Evolutionary conservation across 2,113 vertebrate genomes (phyloP).

Genomic region (Hippocampus abdominalis): DNA sequence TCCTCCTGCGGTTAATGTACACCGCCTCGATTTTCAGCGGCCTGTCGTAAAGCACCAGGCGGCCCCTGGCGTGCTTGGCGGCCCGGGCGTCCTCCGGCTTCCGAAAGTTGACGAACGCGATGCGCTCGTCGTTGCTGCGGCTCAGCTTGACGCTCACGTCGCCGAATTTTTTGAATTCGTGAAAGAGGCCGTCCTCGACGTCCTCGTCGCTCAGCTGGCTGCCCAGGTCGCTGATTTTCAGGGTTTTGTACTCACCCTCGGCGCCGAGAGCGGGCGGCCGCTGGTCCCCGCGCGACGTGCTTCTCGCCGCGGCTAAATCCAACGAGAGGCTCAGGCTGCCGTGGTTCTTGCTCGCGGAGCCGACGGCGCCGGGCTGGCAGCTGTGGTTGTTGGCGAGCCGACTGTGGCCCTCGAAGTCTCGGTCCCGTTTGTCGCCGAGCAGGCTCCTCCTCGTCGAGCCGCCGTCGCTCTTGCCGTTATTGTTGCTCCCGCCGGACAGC

Average conservation of each 20-base stretch:
- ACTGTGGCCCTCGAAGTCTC: constrained; percentile 81
- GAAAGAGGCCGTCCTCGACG: constrained; percentile 94
- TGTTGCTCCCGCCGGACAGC: constrained; percentile 74
- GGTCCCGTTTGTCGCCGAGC: constrained; percentile 79
- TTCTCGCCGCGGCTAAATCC: constrained; percentile 62
- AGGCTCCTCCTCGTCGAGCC: constrained; percentile 78
- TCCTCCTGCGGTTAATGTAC: constrained; percentile 81
- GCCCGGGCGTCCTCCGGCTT: constrained; percentile 90
- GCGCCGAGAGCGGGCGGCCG: constrained; percentile 57
- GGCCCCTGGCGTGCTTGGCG: constrained; percentile 88
- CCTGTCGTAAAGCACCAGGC: constrained; percentile 89
- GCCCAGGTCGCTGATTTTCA: constrained; percentile 94
- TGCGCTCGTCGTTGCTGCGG: constrained; percentile 87
- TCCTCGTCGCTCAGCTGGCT: constrained; percentile 92
- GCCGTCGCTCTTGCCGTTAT: constrained; percentile 78
- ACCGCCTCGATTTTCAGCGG: constrained; percentile 92
- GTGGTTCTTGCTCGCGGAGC: constrained; percentile 78
- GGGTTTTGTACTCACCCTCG: constrained; percentile 90
- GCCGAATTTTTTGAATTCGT: constrained; percentile 94
- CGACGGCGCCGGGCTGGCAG: constrained; percentile 64
- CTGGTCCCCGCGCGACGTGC: constrained; percentile 69
- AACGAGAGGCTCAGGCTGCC: constrained; percentile 67
- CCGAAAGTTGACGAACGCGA: constrained; percentile 92
- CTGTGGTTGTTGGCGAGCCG: constrained; percentile 78
- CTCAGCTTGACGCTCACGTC: constrained; percentile 96